Base-by-base conservation (phyloP, 2,797 vertebrate species). In the Alcedo atthis region DNA sequence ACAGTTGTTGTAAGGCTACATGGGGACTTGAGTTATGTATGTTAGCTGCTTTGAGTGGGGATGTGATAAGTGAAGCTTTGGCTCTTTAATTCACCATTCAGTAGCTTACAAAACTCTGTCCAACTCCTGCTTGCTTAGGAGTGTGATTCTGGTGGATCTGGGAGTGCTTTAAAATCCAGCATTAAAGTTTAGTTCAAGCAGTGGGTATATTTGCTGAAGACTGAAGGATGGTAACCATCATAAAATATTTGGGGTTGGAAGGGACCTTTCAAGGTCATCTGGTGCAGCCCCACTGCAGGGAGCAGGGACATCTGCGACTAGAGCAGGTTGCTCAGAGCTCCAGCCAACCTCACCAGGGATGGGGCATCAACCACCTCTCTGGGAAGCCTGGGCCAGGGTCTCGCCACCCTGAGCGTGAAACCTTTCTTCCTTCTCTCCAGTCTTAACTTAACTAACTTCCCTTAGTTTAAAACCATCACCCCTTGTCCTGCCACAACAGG, bases 1-100 rank as follows among this genome's bases (percentile, higher is more conserved):
- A 32, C 14, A 48, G 54, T 20, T 71, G 28, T 12, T 28, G 46
- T 19, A 12, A 68, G 51, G 53, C 68, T 61, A 0, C 37, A 24
- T 19, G 1, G 1, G 28, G 26, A 6, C 2, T 8, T 40, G 81
- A 84, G 61, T 48, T 22, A 11, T 0, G 1, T 17, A 8, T 28
- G 32, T 21, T 35, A 15, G 21, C n/a, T 42, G 37, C 22, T 75
- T 46, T 37, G 64, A 71, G 40, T 25, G 64, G 46, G 69, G 28
- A 24, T 57, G 55, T 28, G 45, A 28, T 15, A 42, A 71, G 61
- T 54, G 76, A 87, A 64, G 53, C 33, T 62, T 51, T 61, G 85
- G 19, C 51, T 5, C 43, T 53, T 22, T 32, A 33, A 43, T 70
- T 64, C 78, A 28, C 21, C 46, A 35, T 37, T 90, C 49, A 74